Evolutionary conservation across 2,888 invertebrate genomes (phyloP).

Genomic region (Acanthoscelides obtectus): DNA sequence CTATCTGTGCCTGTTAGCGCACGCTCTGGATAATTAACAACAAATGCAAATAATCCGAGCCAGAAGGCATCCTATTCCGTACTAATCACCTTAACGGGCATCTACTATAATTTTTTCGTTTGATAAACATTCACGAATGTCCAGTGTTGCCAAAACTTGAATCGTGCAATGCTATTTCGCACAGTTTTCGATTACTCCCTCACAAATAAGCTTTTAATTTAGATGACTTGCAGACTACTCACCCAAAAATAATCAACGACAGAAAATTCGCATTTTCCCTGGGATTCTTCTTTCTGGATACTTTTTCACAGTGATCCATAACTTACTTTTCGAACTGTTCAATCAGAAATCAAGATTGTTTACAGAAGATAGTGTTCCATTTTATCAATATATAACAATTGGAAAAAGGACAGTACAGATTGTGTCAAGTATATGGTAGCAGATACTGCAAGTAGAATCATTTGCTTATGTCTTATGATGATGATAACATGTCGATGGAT

Average conservation of each 20-base stretch:
- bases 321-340: background rate
- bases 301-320: slow-evolving; percentile 30
- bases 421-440: background rate
- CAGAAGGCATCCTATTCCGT: too few species aligned
- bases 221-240: slow-evolving; percentile 17
- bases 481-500: background rate
- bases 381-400: background rate
- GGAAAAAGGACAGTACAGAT: background rate
- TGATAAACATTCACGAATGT: too few species aligned
- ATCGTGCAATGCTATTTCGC: too few species aligned
- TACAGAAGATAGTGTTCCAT: background rate
- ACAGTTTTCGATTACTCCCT: too few species aligned
- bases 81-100: too few species aligned
- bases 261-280: slow-evolving; percentile 29
- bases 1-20: too few species aligned
- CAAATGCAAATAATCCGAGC: too few species aligned
- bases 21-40: too few species aligned
- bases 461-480: background rate
- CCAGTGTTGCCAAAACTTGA: too few species aligned
- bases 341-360: background rate
- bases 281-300: slow-evolving; percentile 26
- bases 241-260: slow-evolving; percentile 31
- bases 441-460: background rate
- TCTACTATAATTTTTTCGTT: too few species aligned
- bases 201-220: too few species aligned